Evolutionary conservation across 2,797 vertebrate genomes (phyloP), one percentile per base, ranked within the genome.

Genomic region (Chloroceryle amazona): DNA sequence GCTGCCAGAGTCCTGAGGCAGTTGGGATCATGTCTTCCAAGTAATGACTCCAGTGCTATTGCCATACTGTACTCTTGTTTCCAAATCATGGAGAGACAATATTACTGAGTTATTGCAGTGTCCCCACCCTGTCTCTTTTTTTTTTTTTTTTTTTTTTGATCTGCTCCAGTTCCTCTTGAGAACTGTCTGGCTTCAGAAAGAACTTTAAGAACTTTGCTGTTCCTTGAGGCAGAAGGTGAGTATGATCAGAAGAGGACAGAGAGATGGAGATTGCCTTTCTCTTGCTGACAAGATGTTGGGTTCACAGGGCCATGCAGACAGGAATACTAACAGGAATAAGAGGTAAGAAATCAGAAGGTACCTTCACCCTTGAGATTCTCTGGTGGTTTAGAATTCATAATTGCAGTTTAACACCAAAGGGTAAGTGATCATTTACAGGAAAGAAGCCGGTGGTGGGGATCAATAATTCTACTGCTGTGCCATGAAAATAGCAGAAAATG

Each of bases 311-410:
- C 15, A 1, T 7, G 52, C 47, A 33, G 72, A 22, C 22, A n/a
- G 44, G 60, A 80, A 54, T 82, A 37, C 6, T 63, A 17, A 63
- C 46, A 35, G 67, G 22, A 85, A 9, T 35, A 19, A 84, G 58
- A 83, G 73, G 33, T 62, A 62, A 89, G 70, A 84, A 70, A 55
- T 65, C 51, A 68, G 74, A 68, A 92, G 18, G 57, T 42, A 22
- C 13, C 44, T 31, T 20, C 10, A 49, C 11, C 52, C 11, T 52
- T 20, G 23, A 31, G 49, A 37, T 70, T 89, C 55, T 74, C 74
- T 22, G 11, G 25, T 63, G 67, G 44, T 80, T 95, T 58, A 61
- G 41, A 87, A 89, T 78, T 63, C 41, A 54, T 82, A 86, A 92
- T 46, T 86, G 46, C 49, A 63, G 57, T 51, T 95, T 92, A 85